Evolutionary conservation across 2,113 vertebrate species (phyloP).

Genomic region (Phalacrocorax carbo): DNA sequence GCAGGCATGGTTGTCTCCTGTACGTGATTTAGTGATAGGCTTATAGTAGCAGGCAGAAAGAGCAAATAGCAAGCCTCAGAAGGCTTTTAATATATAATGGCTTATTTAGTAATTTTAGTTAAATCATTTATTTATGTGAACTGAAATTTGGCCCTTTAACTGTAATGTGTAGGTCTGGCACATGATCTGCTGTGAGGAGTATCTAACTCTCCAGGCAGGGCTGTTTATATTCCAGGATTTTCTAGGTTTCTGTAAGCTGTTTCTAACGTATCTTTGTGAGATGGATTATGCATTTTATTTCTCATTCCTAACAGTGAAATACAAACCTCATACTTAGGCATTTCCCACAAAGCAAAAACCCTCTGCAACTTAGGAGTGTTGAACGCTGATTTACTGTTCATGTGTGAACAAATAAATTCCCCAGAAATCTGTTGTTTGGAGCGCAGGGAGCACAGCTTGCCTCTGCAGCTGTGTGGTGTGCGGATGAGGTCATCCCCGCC

Average conservation of each 20-base stretch:
- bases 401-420: slow-evolving; percentile 49
- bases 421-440: slow-evolving; percentile 30
- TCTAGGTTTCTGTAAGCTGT: background rate
- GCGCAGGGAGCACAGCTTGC: background rate
- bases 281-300: slow-evolving; percentile 15
- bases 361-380: background rate
- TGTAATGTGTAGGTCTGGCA: background rate
- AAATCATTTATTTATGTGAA: background rate
- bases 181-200: background rate
- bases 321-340: slow-evolving; percentile 17
- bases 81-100: background rate
- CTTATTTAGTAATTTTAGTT: background rate
- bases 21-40: background rate
- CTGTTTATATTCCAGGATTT: slow-evolving; percentile 11
- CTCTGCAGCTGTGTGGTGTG: slow-evolving; percentile 35
- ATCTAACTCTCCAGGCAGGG: background rate
- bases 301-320: slow-evolving; percentile 31
- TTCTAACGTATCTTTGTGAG: slow-evolving; percentile 20
- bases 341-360: slow-evolving; percentile 46
- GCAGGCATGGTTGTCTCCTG: background rate
- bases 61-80: background rate
- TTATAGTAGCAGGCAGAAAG: background rate
- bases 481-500: slow-evolving; percentile 42
- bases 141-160: background rate
- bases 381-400: slow-evolving; percentile 35